These are phyloP conservation scores for Carposina sasakii DNA, from an alignment of 1,140 invertebrate species.

Conservation along the genomic window DNA sequence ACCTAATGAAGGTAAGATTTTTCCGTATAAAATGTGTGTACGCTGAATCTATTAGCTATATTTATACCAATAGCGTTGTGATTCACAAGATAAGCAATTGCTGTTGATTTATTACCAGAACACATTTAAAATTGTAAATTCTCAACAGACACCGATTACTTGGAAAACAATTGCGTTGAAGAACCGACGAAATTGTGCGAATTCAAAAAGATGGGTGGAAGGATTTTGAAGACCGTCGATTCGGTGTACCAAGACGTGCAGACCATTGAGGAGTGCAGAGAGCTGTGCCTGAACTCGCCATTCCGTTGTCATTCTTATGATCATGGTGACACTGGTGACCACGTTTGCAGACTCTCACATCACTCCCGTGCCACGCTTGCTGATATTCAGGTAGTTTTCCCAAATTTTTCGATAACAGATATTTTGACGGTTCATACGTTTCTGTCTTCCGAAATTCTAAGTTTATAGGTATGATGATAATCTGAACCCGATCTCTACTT, in stretches of 20 bases:
- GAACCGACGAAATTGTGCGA: slow-evolving; percentile 93
- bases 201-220: slow-evolving; percentile 89
- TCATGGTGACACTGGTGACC: slow-evolving; percentile 92
- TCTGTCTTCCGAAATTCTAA: too few relatives aligned
- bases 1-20: slow-evolving; percentile 74
- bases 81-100: too few relatives aligned
- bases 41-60: too few relatives aligned
- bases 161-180: slow-evolving; percentile 93
- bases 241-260: slow-evolving; percentile 93
- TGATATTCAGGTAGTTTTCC: slow-evolving; percentile 84
- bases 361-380: slow-evolving; percentile 90
- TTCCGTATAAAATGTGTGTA: too few relatives aligned
- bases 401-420: too few relatives aligned
- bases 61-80: too few relatives aligned
- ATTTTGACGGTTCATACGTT: too few relatives aligned
- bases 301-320: slow-evolving; percentile 94
- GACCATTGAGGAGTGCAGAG: slow-evolving; percentile 88
- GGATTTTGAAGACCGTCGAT: slow-evolving; percentile 94
- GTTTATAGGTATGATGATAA: too few relatives aligned
- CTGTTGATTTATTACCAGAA: too few relatives aligned
- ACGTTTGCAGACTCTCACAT: slow-evolving; percentile 93
- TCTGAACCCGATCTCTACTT: too few relatives aligned
- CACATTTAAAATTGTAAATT: not conserved
- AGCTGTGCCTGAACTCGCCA: slow-evolving; percentile 90
- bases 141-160: slow-evolving; percentile 79